Percentiles rank a stretch among this genome's conserved stretches.
These are phyloP conservation scores for Cerceris rybyensis DNA, from an alignment of 2,888 invertebrate genomes.

Conservation along the genomic window DNA sequence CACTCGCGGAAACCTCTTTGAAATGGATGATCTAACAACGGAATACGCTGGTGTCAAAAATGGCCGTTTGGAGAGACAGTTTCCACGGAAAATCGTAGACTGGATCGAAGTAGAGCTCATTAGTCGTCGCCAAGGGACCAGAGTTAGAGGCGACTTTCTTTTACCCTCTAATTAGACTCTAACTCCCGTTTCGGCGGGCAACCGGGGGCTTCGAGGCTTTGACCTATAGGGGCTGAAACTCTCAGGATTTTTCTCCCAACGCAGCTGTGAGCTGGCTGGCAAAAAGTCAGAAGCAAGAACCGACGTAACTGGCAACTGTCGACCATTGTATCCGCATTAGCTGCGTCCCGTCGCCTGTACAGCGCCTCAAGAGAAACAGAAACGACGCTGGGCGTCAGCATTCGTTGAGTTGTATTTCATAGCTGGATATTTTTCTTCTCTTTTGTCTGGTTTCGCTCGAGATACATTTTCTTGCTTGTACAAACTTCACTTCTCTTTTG, in stretches of 20 bases:
- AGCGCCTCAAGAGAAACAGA: conserved; percentile 27
- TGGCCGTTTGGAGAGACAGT: too few species aligned
- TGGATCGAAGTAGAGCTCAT: conserved; percentile 24
- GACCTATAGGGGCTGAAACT: conserved; percentile 14
- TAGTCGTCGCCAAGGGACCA: conserved; percentile 8
- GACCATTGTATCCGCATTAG: conserved; percentile 74
- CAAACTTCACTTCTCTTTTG: not conserved
- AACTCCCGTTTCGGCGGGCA: conserved; percentile 2
- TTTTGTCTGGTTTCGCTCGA: conserved; percentile 1
- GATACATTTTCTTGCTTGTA: not conserved
- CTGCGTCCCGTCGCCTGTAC: conserved; percentile 58
- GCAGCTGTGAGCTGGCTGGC: conserved; percentile 28
- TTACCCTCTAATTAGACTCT: conserved; percentile 34
- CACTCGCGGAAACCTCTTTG: too few species aligned
- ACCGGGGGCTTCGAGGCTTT: conserved; percentile 2
- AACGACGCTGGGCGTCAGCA: conserved; percentile 42
- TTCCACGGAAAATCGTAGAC: not conserved
- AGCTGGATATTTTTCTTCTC: conserved; percentile 40
- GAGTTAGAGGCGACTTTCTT: conserved; percentile 28
- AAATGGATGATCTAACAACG: too few species aligned
- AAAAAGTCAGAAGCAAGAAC: conserved; percentile 61
- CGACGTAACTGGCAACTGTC: conserved; percentile 67
- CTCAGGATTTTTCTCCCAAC: conserved; percentile 38
- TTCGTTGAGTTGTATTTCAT: conserved; percentile 70
- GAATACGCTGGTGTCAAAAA: too few species aligned